A percentile compares a stretch with the other conserved stretches of the same genome.
Conservation (phyloP, 2,113 vertebrate species). For the Tor tambroides region DNA sequence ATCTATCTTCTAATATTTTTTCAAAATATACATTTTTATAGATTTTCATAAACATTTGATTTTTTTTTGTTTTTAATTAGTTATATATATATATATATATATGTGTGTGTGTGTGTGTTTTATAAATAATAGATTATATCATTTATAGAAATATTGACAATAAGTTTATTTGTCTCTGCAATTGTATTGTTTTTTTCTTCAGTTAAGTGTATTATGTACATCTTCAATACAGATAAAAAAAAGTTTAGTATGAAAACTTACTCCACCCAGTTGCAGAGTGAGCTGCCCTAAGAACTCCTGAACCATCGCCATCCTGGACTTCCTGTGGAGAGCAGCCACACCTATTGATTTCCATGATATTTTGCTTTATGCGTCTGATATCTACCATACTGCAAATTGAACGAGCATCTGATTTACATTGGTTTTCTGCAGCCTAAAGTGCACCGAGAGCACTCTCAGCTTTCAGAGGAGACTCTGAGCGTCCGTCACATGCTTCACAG, state of each 20-base stretch:
- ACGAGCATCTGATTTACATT: background rate
- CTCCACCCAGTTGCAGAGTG: slow-evolving; percentile 67
- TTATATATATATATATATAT: too few relatives aligned
- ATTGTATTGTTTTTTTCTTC: too few relatives aligned
- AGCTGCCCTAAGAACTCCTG: slow-evolving; percentile 78
- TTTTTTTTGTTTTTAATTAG: too few relatives aligned
- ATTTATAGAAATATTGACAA: too few relatives aligned
- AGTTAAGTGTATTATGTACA: background rate
- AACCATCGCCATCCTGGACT: slow-evolving; percentile 73
- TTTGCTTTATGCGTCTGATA: background rate
- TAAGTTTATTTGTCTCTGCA: background rate
- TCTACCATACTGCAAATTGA: background rate
- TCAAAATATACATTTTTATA: too few relatives aligned
- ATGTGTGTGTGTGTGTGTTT: too few relatives aligned
- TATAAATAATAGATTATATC: too few relatives aligned
- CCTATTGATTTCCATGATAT: background rate
- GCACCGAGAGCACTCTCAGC: background rate
- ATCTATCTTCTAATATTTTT: too few relatives aligned
- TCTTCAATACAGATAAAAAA: background rate
- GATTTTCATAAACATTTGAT: too few relatives aligned
- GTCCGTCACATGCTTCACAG: slow-evolving; percentile 23
- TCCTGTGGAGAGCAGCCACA: slow-evolving; percentile 59
- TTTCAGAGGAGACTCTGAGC: background rate
- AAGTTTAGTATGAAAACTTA: slow-evolving; percentile 60
- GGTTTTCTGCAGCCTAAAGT: background rate